These are phyloP conservation scores for Allobates femoralis DNA, from an alignment of 2,797 vertebrate species.

Conservation along the genomic window DNA sequence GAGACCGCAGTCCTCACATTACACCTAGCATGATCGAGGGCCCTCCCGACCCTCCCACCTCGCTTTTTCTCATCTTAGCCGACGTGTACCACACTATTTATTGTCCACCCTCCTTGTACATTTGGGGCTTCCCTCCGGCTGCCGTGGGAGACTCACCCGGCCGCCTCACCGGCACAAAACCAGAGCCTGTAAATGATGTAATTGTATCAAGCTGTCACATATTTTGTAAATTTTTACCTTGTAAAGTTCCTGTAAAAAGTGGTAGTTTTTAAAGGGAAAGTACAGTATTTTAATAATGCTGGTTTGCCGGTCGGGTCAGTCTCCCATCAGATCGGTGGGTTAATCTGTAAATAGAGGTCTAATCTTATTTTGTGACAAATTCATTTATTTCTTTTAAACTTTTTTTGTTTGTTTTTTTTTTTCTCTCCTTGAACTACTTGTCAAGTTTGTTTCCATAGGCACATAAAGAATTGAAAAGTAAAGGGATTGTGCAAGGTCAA, in stretches of 20 bases:
- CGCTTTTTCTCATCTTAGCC: not conserved
- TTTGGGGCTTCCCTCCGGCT: constrained; percentile 78
- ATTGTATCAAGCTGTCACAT: constrained; percentile 92
- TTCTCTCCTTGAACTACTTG: constrained; percentile 61
- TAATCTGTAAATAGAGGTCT: constrained; percentile 81
- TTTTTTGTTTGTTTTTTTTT: constrained; percentile 73
- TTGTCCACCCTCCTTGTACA: constrained; percentile 82
- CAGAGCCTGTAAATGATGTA: constrained; percentile 95
- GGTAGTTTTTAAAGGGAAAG: constrained; percentile 86
- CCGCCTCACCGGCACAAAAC: constrained; percentile 86
- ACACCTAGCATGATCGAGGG: constrained; percentile 26
- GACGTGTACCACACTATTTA: constrained; percentile 72
- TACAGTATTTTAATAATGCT: constrained; percentile 94
- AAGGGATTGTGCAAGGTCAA: not conserved
- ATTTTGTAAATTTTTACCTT: constrained; percentile 97
- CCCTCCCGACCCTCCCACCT: constrained; percentile 55
- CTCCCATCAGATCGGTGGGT: constrained; percentile 80
- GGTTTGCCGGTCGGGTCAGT: constrained; percentile 93
- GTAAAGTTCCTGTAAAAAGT: constrained; percentile 94
- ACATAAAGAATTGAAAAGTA: not conserved
- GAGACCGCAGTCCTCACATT: constrained; percentile 37
- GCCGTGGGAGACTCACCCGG: constrained; percentile 79
- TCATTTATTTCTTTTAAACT: constrained; percentile 63
- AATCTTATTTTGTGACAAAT: constrained; percentile 63
- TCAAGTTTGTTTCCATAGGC: constrained; percentile 5